Evolutionary conservation across 2,888 invertebrate species (phyloP).

Genomic region (Pseudanteris insignis): DNA sequence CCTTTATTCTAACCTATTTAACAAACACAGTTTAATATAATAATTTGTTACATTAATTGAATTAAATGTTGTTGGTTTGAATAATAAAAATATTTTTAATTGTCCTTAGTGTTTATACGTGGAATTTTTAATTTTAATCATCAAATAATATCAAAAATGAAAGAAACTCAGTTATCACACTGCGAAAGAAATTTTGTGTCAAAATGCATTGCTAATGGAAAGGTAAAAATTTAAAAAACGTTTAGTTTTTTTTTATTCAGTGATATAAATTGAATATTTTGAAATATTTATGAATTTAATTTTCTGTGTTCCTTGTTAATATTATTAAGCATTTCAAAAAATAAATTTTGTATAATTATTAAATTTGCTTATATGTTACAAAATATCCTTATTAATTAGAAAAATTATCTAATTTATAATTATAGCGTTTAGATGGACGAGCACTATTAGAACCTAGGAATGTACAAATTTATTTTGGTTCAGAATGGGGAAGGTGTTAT

Average conservation of each 20-base stretch:
- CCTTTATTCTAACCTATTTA: not conserved
- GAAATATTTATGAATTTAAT: too few relatives aligned
- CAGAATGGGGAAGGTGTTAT: constrained; percentile 84
- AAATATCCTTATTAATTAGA: not conserved
- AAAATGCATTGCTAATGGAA: constrained; percentile 73
- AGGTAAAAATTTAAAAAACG: too few relatives aligned
- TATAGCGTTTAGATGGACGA: constrained; percentile 82
- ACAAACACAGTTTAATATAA: not conserved
- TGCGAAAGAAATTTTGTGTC: constrained; percentile 78
- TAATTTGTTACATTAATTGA: not conserved
- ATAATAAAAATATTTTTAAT: too few relatives aligned
- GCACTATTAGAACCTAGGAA: constrained; percentile 77
- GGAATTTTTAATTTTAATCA: not conserved
- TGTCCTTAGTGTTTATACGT: too few relatives aligned
- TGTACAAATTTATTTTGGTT: constrained; percentile 78
- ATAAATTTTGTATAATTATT: not conserved
- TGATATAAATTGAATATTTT: too few relatives aligned
- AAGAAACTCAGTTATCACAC: constrained; percentile 74
- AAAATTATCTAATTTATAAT: not conserved
- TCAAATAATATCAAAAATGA: constrained; percentile 68
- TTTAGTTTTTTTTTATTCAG: too few relatives aligned
- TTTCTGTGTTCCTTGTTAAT: too few relatives aligned
- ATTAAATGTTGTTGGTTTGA: not conserved
- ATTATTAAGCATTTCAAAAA: too few relatives aligned
- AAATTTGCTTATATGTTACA: not conserved